Conservation (phyloP, 2,113 vertebrate species). For the Zingel zingel region DNA sequence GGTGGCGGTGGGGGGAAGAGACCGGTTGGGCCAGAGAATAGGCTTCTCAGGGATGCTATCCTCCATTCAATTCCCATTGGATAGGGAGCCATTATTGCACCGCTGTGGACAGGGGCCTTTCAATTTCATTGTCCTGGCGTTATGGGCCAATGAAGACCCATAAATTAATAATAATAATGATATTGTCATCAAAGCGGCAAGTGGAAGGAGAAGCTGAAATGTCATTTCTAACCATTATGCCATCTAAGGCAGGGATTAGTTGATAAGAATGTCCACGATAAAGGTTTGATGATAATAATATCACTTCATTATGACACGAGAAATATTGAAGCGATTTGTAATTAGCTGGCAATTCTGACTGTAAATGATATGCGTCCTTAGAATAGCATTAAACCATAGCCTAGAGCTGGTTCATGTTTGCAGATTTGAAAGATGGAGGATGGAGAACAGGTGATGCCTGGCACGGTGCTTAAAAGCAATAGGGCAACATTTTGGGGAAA, state of each 20-base stretch:
- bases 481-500: not conserved
- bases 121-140: constrained; percentile 71
- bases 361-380: constrained; percentile 1
- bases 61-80: constrained; percentile 95
- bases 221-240: constrained; percentile 16
- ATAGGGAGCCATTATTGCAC: constrained; percentile 85
- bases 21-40: constrained; percentile 85
- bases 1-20: constrained; percentile 71
- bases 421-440: not conserved
- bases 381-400: not conserved
- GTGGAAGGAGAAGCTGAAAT: constrained; percentile 16
- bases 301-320: not conserved
- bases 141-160: constrained; percentile 57
- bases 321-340: constrained; percentile 1
- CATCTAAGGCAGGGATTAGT: constrained; percentile 2
- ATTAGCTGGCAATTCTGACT: constrained; percentile 18
- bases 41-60: constrained; percentile 90
- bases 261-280: not conserved
- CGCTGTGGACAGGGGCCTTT: constrained; percentile 69
- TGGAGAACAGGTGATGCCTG: constrained; percentile 1
- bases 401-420: constrained; percentile 5
- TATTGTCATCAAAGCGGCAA: constrained; percentile 2
- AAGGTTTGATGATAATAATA: constrained; percentile 3
- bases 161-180: constrained; percentile 55
- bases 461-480: not conserved